Percentiles rank a stretch among this genome's conserved stretches.
phyloP scores from a whole-genome alignment of 1,140 invertebrate genomes.

The Meloidogyne exigua region DNA sequence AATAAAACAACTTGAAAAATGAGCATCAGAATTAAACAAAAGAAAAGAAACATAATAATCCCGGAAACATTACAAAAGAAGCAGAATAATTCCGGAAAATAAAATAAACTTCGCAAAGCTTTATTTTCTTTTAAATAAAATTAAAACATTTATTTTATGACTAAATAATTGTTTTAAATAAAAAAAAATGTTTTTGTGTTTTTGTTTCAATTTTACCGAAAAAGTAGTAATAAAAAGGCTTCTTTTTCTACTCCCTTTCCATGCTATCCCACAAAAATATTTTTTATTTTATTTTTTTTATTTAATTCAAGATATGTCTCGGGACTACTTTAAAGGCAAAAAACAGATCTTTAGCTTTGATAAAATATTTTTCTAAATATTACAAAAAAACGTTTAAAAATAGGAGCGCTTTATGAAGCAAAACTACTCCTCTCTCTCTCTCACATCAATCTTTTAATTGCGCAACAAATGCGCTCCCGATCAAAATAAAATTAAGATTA shows the following conservation, averaged over 20 bases:
- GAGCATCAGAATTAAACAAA: too few relatives aligned
- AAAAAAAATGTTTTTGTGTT: too few relatives aligned
- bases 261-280: not conserved
- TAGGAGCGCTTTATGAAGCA: not conserved
- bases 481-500: not conserved
- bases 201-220: conserved; percentile 1
- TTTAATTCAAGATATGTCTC: not conserved
- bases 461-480: not conserved
- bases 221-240: not conserved
- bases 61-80: too few relatives aligned
- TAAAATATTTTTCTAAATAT: not conserved
- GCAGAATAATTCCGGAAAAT: too few relatives aligned
- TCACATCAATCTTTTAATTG: not conserved
- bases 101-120: too few relatives aligned
- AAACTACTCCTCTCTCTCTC: too few relatives aligned
- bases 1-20: too few relatives aligned
- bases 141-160: too few relatives aligned
- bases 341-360: not conserved
- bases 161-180: not conserved
- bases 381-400: not conserved
- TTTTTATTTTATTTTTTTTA: not conserved
- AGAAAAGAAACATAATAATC: too few relatives aligned
- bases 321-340: not conserved
- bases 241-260: not conserved
- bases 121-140: too few relatives aligned